Evolutionary conservation across 2,113 vertebrate genomes (phyloP), one percentile per base, ranked within the genome.

Genomic region (Telmatochromis bifrenatus): DNA sequence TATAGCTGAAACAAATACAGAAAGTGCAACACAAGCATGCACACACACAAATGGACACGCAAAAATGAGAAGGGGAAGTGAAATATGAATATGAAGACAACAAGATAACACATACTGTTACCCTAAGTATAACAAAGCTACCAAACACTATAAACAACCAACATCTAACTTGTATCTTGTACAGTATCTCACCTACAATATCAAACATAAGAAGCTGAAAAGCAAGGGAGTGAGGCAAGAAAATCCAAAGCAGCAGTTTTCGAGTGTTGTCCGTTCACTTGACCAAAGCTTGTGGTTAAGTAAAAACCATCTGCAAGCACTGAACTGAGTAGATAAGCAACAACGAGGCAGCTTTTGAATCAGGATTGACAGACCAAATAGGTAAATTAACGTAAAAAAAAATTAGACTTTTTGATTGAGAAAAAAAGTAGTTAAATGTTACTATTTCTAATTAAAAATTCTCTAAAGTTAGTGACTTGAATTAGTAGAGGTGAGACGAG

Each of bases 361-460:
- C 21, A 73, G 1, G 37, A 45, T 45, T 42, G 56, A 33, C 28
- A 10, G 5, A 17, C 56, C 58, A 35, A 62, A 35, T 62, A 35
- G 58, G 31, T 35, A 62, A 62, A 19, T 62, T 19, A 0, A 62
- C 1, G 1, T 33, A 1, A 62, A 11, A 1, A 1, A 53, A 26
- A 58, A 55, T 0, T 60, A 0, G 2, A 3, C 58, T 62, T 62
- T 19, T 60, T 28, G 23, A 58, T 58, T 28, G 1, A 0, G 0
- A 7, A 14, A 8, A 33, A 2, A 33, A 19, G 9, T 35, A 62
- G 17, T 62, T 35, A 62, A 62, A 62, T 62, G 1, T 62, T 12
- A n/a, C 31, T 35, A 12, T 35, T 35, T 62, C 6, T 62, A 62
- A 62, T 62, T 47, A 5, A 73, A 47, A 73, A 26, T 17, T 45